phyloP scores from a whole-genome alignment of 2,113 vertebrate species.

The Apistogramma diplotaenia region DNA sequence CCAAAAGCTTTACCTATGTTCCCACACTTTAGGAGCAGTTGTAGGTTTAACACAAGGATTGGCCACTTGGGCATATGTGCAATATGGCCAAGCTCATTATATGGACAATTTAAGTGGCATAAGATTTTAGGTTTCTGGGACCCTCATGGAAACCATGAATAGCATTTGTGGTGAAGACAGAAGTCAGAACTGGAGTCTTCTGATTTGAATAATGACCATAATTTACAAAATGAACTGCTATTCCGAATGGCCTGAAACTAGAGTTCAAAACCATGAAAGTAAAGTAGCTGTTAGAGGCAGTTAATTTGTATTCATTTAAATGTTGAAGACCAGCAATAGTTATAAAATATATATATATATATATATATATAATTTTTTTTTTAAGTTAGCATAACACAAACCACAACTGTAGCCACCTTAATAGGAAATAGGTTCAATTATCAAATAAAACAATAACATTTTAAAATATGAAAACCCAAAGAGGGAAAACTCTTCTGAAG shows the following conservation, averaged over 20 bases:
- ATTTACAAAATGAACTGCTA: neutral
- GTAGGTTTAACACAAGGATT: neutral
- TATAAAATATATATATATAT: neutral
- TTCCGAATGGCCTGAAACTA: neutral
- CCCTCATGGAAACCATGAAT: too few relatives aligned
- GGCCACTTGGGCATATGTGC: too few relatives aligned
- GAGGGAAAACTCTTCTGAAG: neutral
- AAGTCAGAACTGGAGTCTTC: neutral
- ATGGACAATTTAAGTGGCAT: neutral
- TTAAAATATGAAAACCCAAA: neutral
- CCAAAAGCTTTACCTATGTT: too few relatives aligned
- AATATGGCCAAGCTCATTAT: neutral
- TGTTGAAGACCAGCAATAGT: neutral
- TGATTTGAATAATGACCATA: neutral
- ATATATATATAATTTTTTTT: too few relatives aligned
- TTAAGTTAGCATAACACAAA: neutral
- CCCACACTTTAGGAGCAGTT: too few relatives aligned
- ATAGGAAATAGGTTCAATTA: neutral
- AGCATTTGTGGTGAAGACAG: neutral
- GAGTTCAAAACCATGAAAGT: neutral
- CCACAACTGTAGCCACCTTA: neutral
- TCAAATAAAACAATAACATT: neutral
- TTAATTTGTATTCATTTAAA: neutral
- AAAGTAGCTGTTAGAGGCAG: fast-evolving
- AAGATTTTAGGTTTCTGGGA: neutral